These are phyloP conservation scores for Dicaeum eximium DNA, from an alignment of 2,113 vertebrate species.

Conservation along the genomic window DNA sequence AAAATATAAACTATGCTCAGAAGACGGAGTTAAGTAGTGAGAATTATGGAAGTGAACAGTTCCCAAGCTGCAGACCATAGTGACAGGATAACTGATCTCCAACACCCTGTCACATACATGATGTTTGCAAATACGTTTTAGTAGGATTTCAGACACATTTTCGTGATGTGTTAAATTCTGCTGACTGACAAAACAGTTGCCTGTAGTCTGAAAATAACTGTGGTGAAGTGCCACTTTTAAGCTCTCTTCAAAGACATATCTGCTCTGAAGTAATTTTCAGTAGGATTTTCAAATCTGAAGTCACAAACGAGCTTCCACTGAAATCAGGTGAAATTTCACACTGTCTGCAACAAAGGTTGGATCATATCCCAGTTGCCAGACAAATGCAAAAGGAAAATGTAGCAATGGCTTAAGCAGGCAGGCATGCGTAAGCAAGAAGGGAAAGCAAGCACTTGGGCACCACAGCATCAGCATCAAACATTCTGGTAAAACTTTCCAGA, in stretches of 20 bases:
- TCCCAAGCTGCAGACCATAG: neutral
- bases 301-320: neutral
- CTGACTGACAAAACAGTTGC: neutral
- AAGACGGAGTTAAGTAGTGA: neutral
- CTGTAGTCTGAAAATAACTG: neutral
- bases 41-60: neutral
- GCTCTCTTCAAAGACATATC: neutral
- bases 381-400: neutral
- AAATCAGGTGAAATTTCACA: neutral
- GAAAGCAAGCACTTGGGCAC: neutral
- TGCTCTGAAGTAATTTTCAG: neutral
- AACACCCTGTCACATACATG: rapidly evolving
- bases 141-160: neutral
- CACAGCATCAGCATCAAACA: neutral
- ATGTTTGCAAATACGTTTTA: neutral
- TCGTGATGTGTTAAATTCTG: neutral
- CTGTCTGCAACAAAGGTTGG: neutral
- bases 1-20: neutral
- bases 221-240: neutral
- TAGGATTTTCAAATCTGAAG: neutral
- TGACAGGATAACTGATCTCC: neutral
- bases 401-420: neutral
- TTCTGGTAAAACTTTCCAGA: neutral
- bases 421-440: neutral
- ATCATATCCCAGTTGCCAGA: neutral